Evolutionary conservation across 2,797 vertebrate genomes (phyloP), one percentile per base, ranked within the genome.

Genomic region (Centroberyx gerrardi): DNA sequence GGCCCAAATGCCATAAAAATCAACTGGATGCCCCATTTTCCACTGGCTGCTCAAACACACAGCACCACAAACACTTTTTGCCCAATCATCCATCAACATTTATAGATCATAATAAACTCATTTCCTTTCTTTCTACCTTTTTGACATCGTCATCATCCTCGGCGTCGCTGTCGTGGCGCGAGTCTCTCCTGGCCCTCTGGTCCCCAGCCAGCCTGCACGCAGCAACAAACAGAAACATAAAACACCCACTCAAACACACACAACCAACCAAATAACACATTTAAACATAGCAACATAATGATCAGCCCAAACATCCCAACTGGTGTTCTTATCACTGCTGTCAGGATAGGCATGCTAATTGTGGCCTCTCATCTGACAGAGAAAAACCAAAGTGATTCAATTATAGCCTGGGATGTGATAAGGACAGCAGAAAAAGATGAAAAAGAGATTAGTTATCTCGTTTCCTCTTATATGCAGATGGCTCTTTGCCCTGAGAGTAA

Each of bases 101-200:
- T 42, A 42, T 42, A 13, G 9, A 36, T 2, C 9, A 42, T 42
- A 2, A 42, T 10, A 4, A 13, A 42, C 1, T 7, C 13, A 5
- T 18, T 9, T 1, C 1, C 2, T 38, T 4, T 5, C 4, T 3
- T 12, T 60, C 46, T 60, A 96, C 96, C 87, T 96, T 96, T 94
- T 96, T 96, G 92, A 95, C 95, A 92, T 97, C 97, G 92, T 99
- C 98, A 85, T 99, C 98, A 69, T 99, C 98, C 91, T 99, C 98
- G 89, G 97, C 97, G 90, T 99, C 98, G 76, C 98, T 99, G 95
- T 99, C 98, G 92, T 96, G 96, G 88, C 97, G 97, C 94, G 95
- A 91, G 94, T 99, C 98, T 97, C 98, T 97, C 93, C 96, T 96
- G 87, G 96, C 97, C 94, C 98, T 96, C 90, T 97, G 97, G 91